Evolutionary conservation across 1,140 invertebrate genomes (phyloP).

Genomic region (Diorhabda sublineata): DNA sequence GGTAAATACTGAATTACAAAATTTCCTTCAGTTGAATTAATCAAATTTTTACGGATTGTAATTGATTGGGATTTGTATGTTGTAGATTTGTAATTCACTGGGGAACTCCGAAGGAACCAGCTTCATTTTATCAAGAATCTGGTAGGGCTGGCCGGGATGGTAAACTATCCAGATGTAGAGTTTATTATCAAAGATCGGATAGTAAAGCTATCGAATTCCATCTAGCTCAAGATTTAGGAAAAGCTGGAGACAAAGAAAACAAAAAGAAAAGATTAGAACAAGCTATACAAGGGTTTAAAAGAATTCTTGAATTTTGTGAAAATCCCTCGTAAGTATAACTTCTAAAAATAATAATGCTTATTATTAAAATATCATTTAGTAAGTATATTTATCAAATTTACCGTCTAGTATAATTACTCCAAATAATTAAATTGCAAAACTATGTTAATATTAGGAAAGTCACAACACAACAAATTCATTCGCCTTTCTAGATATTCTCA

Average conservation of each 20-base stretch:
- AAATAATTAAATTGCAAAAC: no score
- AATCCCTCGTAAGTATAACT: constrained; percentile 53
- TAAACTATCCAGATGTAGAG: constrained; percentile 78
- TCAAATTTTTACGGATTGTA: background rate
- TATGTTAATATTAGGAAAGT: no score
- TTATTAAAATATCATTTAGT: background rate
- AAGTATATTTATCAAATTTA: no score
- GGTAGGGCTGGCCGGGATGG: constrained; percentile 86
- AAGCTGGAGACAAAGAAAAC: constrained; percentile 49
- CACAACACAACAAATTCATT: no score
- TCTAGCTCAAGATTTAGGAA: constrained; percentile 63
- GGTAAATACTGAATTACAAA: constrained; percentile 52
- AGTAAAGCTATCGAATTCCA: constrained; percentile 77
- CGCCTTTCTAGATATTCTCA: no score
- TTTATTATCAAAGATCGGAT: constrained; percentile 84
- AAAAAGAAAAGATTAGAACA: constrained; percentile 55
- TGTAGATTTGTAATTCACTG: constrained; percentile 85
- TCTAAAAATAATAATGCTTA: background rate
- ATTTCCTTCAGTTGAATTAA: background rate
- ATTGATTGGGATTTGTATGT: background rate
- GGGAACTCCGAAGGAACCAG: constrained; percentile 82
- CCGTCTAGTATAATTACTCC: no score
- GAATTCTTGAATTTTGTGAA: constrained; percentile 77
- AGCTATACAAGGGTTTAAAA: constrained; percentile 66
- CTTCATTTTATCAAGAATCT: constrained; percentile 87